A percentile compares a stretch with the other conserved stretches of the same genome.
These are phyloP conservation scores for Drosophila pandora DNA, from an alignment of 1,140 invertebrate species.

Conservation along the genomic window DNA sequence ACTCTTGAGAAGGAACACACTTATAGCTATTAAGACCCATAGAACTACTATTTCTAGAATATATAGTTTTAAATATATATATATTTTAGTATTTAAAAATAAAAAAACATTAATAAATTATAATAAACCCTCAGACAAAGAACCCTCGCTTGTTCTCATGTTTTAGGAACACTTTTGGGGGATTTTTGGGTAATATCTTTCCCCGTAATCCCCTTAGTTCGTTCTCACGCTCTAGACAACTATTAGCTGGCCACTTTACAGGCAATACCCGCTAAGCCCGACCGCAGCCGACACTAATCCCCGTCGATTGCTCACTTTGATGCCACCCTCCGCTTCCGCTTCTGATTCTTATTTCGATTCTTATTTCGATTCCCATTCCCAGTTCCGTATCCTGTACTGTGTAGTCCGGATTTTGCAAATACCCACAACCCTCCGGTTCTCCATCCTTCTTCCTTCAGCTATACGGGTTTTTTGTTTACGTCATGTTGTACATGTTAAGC, in stretches of 20 bases:
- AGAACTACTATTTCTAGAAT: too few relatives aligned
- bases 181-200: neutral
- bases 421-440: too few relatives aligned
- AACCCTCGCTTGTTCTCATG: neutral
- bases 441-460: neutral
- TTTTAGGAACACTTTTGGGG: neutral
- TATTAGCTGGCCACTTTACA: slow-evolving; percentile 74
- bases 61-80: too few relatives aligned
- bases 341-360: slow-evolving; percentile 16
- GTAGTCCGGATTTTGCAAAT: slow-evolving; percentile 10
- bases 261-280: slow-evolving; percentile 69
- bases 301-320: slow-evolving; percentile 79
- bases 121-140: too few relatives aligned
- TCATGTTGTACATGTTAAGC: slow-evolving; percentile 83
- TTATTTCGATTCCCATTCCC: neutral
- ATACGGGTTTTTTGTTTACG: slow-evolving; percentile 57
- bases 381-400: slow-evolving; percentile 2
- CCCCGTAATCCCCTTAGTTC: slow-evolving; percentile 18
- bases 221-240: slow-evolving; percentile 70
- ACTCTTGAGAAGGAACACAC: too few relatives aligned
- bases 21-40: too few relatives aligned
- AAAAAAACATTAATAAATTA: too few relatives aligned
- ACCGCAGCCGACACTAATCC: slow-evolving; percentile 60
- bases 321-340: slow-evolving; percentile 55
- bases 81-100: too few relatives aligned